phyloP scores from a whole-genome alignment of 1,140 invertebrate species.

The Mizuhopecten yessoensis region DNA sequence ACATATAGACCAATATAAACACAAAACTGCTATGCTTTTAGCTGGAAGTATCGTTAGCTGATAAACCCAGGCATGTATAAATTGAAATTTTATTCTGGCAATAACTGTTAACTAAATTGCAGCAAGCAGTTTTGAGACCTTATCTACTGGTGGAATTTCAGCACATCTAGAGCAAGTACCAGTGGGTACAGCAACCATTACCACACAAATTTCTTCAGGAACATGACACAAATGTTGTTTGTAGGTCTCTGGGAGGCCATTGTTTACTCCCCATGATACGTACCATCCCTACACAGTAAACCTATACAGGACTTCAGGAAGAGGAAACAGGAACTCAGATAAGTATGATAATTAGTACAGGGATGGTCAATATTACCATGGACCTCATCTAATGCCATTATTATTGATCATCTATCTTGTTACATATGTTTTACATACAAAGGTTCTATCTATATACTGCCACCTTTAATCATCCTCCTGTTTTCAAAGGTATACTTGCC shows the following conservation, averaged over 20 bases:
- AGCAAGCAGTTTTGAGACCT: not conserved
- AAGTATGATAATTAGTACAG: not conserved
- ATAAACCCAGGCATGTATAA: not conserved
- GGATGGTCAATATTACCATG: not conserved
- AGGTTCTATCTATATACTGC: too few species aligned
- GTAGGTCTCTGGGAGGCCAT: not conserved
- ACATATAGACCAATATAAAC: conserved; percentile 18
- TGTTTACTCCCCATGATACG: not conserved
- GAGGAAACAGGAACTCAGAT: not conserved
- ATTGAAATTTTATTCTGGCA: conserved; percentile 8
- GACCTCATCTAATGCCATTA: not conserved
- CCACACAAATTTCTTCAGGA: not conserved
- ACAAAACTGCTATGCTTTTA: not conserved
- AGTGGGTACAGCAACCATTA: not conserved
- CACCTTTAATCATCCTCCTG: too few species aligned
- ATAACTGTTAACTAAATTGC: conserved; percentile 3
- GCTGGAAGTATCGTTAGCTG: not conserved
- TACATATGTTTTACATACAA: too few species aligned
- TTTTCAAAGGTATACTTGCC: too few species aligned
- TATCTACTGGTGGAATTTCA: not conserved
- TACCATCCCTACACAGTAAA: not conserved
- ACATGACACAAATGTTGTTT: not conserved
- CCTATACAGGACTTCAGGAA: not conserved
- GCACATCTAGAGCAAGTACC: not conserved
- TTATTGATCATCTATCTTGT: too few species aligned